Evolutionary conservation across 2,797 vertebrate species (phyloP).

Genomic region (Gobio occitaniae): DNA sequence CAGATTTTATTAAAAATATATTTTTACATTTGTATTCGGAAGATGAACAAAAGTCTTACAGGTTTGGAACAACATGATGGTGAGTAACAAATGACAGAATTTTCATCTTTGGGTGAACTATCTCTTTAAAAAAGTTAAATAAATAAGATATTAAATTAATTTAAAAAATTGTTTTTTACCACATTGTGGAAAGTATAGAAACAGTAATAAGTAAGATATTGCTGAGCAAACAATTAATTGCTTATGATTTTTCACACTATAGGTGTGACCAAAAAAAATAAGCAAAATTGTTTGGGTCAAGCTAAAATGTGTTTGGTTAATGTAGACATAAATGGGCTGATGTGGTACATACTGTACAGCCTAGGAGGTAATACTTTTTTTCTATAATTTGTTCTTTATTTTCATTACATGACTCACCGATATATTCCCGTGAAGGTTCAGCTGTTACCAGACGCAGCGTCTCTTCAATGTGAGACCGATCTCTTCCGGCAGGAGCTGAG

Average conservation of each 20-base stretch:
- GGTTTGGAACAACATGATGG: no score
- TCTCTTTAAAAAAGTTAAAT: neutral
- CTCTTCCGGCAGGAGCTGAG: constrained; percentile 72
- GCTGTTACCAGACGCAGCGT: constrained; percentile 85
- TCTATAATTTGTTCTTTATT: neutral
- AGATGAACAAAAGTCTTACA: no score
- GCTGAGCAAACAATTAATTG: neutral
- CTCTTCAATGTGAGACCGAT: constrained; percentile 90
- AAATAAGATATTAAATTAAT: neutral
- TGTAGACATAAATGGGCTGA: neutral
- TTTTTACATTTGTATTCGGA: no score
- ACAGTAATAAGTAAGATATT: neutral
- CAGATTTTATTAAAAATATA: no score
- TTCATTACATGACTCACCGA: constrained; percentile 76
- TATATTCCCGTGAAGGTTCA: constrained; percentile 84
- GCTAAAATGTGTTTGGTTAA: neutral
- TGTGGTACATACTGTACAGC: no score
- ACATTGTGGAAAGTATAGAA: neutral
- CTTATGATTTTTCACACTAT: neutral
- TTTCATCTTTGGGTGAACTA: no score
- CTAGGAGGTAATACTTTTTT: neutral
- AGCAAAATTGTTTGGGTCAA: neutral
- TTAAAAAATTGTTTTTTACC: neutral
- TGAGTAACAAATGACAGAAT: no score
- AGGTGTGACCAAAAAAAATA: neutral